These are phyloP conservation scores for Hyposoter didymator DNA, from an alignment of 2,888 invertebrate species.

Conservation along the genomic window DNA sequence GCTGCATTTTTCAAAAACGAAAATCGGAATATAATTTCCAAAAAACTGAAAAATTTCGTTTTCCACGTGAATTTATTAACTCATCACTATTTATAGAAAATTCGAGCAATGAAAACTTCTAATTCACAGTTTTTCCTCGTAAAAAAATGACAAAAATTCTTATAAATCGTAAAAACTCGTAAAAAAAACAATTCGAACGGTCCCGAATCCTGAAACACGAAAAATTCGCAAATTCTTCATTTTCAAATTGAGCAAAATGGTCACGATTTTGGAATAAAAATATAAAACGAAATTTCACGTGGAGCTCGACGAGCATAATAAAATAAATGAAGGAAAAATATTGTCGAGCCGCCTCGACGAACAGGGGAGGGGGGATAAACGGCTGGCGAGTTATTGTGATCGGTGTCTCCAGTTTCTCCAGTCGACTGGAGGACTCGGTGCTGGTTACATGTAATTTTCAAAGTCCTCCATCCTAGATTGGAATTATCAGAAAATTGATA, in stretches of 20 bases:
- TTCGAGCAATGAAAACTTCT: too few species aligned
- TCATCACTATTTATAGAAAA: too few species aligned
- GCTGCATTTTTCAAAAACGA: neutral
- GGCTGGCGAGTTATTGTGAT: constrained; percentile 68
- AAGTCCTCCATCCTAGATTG: neutral
- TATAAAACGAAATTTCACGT: neutral
- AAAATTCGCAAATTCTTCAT: neutral
- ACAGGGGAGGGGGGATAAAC: neutral
- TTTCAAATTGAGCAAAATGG: neutral
- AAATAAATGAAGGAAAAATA: neutral
- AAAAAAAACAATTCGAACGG: neutral
- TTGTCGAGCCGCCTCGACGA: constrained; percentile 1
- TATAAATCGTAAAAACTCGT: neutral
- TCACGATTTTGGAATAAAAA: neutral
- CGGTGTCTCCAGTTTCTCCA: constrained; percentile 64
- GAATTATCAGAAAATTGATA: neutral
- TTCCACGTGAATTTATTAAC: too few species aligned
- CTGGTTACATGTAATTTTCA: constrained; percentile 26
- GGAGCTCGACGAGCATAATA: neutral
- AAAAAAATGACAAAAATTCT: neutral
- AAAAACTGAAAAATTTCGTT: neutral
- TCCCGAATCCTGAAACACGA: neutral
- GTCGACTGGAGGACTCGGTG: constrained; percentile 50
- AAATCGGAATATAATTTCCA: neutral
- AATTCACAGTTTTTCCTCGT: neutral